These are phyloP conservation scores for Netelia melanura DNA, from an alignment of 2,888 invertebrate genomes.

Conservation along the genomic window DNA sequence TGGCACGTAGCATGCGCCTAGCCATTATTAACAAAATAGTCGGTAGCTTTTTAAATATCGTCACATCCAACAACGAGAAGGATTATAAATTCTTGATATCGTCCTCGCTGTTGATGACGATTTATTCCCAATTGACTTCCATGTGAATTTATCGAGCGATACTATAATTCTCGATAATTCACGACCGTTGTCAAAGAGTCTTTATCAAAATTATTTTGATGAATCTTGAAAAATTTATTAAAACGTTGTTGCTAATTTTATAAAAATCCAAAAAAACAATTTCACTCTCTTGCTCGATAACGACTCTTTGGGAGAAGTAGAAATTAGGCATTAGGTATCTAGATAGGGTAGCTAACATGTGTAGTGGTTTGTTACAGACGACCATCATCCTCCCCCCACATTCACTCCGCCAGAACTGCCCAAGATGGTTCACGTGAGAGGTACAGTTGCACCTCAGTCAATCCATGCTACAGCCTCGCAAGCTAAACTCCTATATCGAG, in stretches of 20 bases:
- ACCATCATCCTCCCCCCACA: slow-evolving; percentile 98
- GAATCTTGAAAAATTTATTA: slow-evolving; percentile 11
- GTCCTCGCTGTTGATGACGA: slow-evolving; percentile 38
- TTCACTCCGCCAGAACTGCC: slow-evolving; percentile 99
- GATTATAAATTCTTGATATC: background rate
- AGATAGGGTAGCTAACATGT: slow-evolving; percentile 84
- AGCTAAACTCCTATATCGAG: slow-evolving; percentile 75
- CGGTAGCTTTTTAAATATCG: slow-evolving; percentile 46
- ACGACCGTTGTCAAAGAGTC: slow-evolving; percentile 45
- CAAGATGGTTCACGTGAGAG: slow-evolving; percentile 99
- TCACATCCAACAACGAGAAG: slow-evolving; percentile 51
- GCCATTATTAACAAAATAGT: slow-evolving; percentile 39
- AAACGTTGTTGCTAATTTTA: background rate
- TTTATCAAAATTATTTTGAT: slow-evolving; percentile 44
- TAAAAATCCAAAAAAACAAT: background rate
- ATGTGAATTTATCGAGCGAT: slow-evolving; percentile 38
- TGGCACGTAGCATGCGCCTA: slow-evolving; percentile 71
- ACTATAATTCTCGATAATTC: slow-evolving; percentile 47
- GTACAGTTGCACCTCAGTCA: slow-evolving; percentile 87
- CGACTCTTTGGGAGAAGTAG: slow-evolving; percentile 28
- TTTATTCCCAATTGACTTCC: slow-evolving; percentile 45
- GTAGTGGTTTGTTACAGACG: slow-evolving; percentile 93
- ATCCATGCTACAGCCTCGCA: slow-evolving; percentile 82
- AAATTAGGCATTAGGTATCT: slow-evolving; percentile 79
- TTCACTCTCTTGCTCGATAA: slow-evolving; percentile 43